These are phyloP conservation scores for Poecilia picta DNA, from an alignment of 2,797 vertebrate genomes.

Conservation along the genomic window DNA sequence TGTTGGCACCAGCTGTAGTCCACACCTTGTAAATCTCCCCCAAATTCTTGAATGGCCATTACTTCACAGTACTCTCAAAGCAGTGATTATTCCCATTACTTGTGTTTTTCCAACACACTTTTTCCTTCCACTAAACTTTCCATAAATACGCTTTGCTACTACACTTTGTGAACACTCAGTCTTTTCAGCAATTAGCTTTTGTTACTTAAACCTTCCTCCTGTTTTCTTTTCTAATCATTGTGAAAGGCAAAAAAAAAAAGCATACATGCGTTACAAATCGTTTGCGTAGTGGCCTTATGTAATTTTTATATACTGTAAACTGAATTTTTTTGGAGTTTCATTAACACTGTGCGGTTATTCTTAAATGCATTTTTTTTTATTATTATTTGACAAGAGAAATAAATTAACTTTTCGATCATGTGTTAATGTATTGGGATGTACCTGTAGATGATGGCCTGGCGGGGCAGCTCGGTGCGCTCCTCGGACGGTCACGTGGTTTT, in stretches of 20 bases:
- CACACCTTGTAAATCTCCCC: background rate
- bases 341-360: background rate
- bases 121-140: conserved; percentile 2
- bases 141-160: background rate
- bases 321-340: background rate
- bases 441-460: background rate
- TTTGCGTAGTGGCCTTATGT: background rate
- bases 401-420: background rate
- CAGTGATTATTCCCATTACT: background rate
- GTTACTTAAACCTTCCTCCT: background rate
- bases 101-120: background rate
- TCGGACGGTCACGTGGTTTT: conserved; percentile 66
- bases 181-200: background rate
- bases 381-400: background rate
- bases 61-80: background rate
- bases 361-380: background rate
- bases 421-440: background rate
- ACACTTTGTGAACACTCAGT: too few relatives aligned
- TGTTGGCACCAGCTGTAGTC: background rate
- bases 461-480: conserved; percentile 13
- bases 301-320: background rate
- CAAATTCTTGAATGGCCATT: background rate
- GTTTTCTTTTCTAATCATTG: background rate
- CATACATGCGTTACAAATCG: background rate
- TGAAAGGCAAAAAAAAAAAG: background rate